phyloP scores from a whole-genome alignment of 2,888 invertebrate genomes.

The Smittia sp. region DNA sequence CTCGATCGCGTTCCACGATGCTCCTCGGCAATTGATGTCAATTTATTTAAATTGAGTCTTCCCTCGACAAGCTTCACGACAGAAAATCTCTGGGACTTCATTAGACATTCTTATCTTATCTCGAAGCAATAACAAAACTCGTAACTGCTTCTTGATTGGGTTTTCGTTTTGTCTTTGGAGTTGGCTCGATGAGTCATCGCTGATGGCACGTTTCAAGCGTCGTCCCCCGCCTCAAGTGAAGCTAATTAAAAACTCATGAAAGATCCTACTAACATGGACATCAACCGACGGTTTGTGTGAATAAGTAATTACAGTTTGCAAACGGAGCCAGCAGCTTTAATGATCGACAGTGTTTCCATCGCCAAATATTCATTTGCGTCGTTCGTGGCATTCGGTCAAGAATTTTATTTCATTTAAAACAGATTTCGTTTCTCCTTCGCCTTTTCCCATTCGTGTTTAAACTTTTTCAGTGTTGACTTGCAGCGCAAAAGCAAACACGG shows the following conservation, averaged over 20 bases:
- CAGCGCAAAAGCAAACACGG: background rate
- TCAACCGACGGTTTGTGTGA: background rate
- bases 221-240: background rate
- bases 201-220: background rate
- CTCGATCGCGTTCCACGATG: background rate
- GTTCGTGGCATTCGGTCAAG: constrained; percentile 3
- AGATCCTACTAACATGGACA: background rate
- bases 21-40: constrained; percentile 29
- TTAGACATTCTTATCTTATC: constrained; percentile 8
- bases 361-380: background rate
- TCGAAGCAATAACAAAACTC: background rate
- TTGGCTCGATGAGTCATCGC: background rate
- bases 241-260: constrained; percentile 2
- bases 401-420: background rate
- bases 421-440: no score
- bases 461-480: background rate
- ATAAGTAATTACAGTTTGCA: background rate
- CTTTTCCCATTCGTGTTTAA: background rate
- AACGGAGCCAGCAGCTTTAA: background rate
- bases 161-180: background rate
- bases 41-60: constrained; percentile 38
- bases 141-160: background rate
- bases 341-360: background rate
- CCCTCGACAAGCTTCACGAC: background rate
- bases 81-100: constrained; percentile 7